A percentile compares a stretch with the other conserved stretches of the same genome.
phyloP scores from a whole-genome alignment of 2,113 vertebrate genomes.

The Myxocyprinus asiaticus region DNA sequence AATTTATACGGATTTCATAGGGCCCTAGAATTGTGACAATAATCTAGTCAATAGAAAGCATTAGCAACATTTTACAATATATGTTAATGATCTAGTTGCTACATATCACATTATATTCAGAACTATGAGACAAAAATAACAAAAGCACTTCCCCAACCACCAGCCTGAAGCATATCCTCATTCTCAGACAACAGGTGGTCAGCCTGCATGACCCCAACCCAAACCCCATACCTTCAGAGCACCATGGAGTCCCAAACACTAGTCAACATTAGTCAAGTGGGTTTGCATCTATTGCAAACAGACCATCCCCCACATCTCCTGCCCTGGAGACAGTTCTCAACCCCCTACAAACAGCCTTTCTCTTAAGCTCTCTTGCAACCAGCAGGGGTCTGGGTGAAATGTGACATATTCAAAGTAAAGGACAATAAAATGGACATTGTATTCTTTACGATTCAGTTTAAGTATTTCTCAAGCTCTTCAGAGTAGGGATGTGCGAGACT shows the following conservation, averaged over 20 bases:
- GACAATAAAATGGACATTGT: neutral
- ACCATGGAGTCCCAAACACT: neutral
- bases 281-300: neutral
- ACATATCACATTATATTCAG: neutral
- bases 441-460: neutral
- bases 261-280: neutral
- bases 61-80: no score
- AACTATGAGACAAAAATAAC: neutral
- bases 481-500: no score
- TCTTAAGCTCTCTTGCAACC: conserved; percentile 51
- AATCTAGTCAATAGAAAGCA: no score
- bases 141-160: neutral
- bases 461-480: conserved; percentile 6
- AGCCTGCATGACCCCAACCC: neutral
- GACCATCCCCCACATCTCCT: conserved; percentile 37
- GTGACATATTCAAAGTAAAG: conserved; percentile 2
- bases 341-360: conserved; percentile 19
- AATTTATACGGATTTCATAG: no score
- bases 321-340: conserved; percentile 24
- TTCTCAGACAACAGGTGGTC: conserved; percentile 36
- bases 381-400: conserved; percentile 49
- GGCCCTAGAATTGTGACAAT: no score
- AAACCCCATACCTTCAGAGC: conserved; percentile 3
- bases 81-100: neutral
- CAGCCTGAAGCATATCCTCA: neutral